Evolutionary conservation across 2,113 vertebrate genomes (phyloP).

Genomic region (Callorhinus ursinus): DNA sequence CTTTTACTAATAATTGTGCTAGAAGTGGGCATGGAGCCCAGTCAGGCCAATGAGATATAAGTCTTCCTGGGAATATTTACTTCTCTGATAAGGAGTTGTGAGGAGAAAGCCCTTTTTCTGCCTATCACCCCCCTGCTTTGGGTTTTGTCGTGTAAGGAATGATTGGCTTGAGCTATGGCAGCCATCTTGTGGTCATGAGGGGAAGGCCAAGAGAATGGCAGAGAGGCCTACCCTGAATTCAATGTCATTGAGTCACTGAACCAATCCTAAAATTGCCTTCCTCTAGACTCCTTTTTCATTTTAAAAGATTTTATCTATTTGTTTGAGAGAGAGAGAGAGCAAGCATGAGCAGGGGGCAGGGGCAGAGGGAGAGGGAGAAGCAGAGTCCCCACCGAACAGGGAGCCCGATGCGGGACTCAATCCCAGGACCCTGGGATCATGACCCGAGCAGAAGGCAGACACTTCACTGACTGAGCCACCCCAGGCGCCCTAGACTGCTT

Average conservation of each 20-base stretch:
- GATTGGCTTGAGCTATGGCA: not conserved
- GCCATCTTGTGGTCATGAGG: not conserved
- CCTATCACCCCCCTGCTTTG: not conserved
- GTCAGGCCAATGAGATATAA: not conserved
- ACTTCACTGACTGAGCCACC: no score
- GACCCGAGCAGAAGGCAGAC: no score
- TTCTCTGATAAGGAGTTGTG: not conserved
- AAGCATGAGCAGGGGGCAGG: no score
- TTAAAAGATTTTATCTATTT: not conserved
- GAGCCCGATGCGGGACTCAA: no score
- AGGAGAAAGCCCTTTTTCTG: not conserved
- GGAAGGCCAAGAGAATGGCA: not conserved
- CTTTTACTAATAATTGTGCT: not conserved
- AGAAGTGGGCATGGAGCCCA: not conserved
- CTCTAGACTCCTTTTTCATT: not conserved
- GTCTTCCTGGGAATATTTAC: not conserved
- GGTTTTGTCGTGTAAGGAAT: constrained; percentile 26
- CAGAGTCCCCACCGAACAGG: no score
- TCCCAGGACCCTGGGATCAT: no score
- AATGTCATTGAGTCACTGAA: not conserved
- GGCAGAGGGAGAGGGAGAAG: no score
- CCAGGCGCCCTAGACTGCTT: no score
- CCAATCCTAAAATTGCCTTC: not conserved
- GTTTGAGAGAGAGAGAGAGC: no score
- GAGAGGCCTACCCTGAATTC: not conserved